Evolutionary conservation across 2,888 invertebrate genomes (phyloP), one percentile per base, ranked within the genome.

Genomic region (Drosophila antonietae): DNA sequence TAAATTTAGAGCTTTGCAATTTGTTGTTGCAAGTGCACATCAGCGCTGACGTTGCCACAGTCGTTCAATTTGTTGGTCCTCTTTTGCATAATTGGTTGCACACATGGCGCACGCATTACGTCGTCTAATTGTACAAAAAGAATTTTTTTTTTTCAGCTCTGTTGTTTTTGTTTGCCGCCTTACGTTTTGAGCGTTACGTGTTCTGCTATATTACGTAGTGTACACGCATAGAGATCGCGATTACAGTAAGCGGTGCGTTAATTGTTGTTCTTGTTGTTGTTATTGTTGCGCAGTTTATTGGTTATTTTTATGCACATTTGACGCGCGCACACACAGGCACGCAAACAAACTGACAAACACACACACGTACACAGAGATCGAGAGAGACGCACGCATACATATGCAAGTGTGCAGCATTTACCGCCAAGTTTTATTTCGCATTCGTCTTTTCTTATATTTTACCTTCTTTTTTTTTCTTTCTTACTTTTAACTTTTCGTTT

Each of bases 1-100:
- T 69, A 52, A 67, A 68, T 68, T 68, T 52, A 70, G 68, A 63
- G 69, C 62, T 74, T 57, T 55, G 68, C 18, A 46, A 64, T 65
- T 75, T 74, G 77, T 79, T 75, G 68, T 72, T 85, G 67, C 52
- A 68, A 53, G 46, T 73, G 63, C 41, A 65, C 56, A 63, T 77
- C 66, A 74, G 60, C 68, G 67, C 49, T 78, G 63, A 55, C 57
- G 80, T 62, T 79, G 83, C 75, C 71, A 43, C 74, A 70, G 57
- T 70, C 64, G 71, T 70, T 70, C 55, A 70, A 87, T 75, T 82
- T 82, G 80, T 67, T 78, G 83, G 12, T 51, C 18, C 73, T 78
- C 63, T 75, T 89, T 89, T 89, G 90, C 85, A 86, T 86, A 86
- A 89, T 89, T 83, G 61, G 63, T 80, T 84, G 88, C 89, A 89